Conservation (phyloP, 1,140 invertebrate species). For the Micrasema longulum region DNA sequence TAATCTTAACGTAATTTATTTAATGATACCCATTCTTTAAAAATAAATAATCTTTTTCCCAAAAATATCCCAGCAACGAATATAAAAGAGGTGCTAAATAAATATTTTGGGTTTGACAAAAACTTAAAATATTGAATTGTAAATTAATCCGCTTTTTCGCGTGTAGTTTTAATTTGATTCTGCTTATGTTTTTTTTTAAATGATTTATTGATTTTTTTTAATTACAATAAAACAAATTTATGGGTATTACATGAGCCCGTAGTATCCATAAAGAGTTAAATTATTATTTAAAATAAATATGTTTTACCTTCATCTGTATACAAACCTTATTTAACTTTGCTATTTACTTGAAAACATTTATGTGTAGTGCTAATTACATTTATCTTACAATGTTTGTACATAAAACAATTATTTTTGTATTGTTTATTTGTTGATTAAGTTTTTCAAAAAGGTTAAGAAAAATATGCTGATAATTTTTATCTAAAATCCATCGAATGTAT, state of each 20-base stretch:
- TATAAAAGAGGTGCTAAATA: slow-evolving; percentile 50
- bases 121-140: too few relatives aligned
- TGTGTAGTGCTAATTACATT: too few relatives aligned
- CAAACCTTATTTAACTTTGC: too few relatives aligned
- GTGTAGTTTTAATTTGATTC: background rate
- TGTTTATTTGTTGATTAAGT: too few relatives aligned
- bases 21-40: too few relatives aligned
- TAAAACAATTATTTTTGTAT: too few relatives aligned
- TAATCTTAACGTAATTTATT: background rate
- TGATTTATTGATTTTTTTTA: background rate
- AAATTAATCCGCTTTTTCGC: background rate
- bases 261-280: slow-evolving; percentile 41
- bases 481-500: too few relatives aligned
- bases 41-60: slow-evolving; percentile 2
- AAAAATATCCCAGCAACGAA: slow-evolving; percentile 51
- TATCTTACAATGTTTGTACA: too few relatives aligned
- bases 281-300: background rate
- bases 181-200: slow-evolving; percentile 11
- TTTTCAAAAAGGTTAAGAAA: too few relatives aligned
- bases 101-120: background rate
- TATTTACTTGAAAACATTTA: too few relatives aligned
- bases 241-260: slow-evolving; percentile 53
- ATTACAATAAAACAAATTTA: slow-evolving; percentile 22
- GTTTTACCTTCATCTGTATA: background rate
- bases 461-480: too few relatives aligned